Evolutionary conservation across 1,140 invertebrate species (phyloP).

Genomic region (Parasteatoda tepidariorum): DNA sequence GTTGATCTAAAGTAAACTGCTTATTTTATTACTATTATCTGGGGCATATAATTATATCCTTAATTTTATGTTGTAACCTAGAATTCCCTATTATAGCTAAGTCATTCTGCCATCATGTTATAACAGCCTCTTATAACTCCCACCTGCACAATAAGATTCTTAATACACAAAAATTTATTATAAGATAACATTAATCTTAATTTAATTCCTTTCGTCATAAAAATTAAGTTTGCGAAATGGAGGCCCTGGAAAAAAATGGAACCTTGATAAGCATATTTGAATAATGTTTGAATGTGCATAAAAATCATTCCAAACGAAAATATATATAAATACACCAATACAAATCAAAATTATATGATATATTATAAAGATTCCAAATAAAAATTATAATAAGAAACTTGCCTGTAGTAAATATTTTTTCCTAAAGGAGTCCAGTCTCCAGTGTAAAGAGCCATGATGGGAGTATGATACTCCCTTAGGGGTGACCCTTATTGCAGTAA

Average conservation of each 20-base stretch:
- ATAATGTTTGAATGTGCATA: neutral
- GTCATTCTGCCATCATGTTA: too few species aligned
- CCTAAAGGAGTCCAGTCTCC: constrained; percentile 80
- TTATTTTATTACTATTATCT: too few species aligned
- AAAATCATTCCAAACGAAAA: neutral
- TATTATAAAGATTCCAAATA: neutral
- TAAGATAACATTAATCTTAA: too few species aligned
- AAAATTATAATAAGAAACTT: constrained; percentile 52
- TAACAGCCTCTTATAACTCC: too few species aligned
- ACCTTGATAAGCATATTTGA: neutral
- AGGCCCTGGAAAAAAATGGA: neutral
- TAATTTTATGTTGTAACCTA: too few species aligned
- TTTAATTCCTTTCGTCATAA: too few species aligned
- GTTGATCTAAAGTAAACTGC: too few species aligned
- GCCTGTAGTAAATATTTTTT: constrained; percentile 76
- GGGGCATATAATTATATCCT: too few species aligned
- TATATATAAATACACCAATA: constrained; percentile 26
- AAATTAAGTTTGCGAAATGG: neutral
- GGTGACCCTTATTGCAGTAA: neutral
- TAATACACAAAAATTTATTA: too few species aligned
- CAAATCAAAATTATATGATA: constrained; percentile 9
- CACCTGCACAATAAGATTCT: too few species aligned
- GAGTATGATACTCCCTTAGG: neutral
- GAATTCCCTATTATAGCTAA: too few species aligned
- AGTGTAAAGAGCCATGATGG: constrained; percentile 72